Conservation (phyloP, 2,888 invertebrate genomes). For the Catocala fraxini region DNA sequence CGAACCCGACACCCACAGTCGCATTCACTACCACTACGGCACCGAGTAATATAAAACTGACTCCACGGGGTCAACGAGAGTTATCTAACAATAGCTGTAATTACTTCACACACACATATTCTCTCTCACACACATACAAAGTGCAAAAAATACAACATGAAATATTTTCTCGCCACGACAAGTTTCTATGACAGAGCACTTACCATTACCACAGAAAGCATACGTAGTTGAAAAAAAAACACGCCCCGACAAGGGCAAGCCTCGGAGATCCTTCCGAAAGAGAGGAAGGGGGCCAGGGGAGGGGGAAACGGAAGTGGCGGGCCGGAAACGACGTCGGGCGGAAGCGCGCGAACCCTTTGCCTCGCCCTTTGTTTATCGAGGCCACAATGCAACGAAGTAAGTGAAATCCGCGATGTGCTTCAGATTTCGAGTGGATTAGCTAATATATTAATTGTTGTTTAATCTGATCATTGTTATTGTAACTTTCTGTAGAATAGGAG, state of each 20-base stretch:
- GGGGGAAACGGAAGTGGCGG: conserved; percentile 59
- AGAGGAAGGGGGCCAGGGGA: conserved; percentile 49
- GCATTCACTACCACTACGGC: too few species aligned
- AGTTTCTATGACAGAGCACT: conserved; percentile 61
- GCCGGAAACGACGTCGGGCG: conserved; percentile 79
- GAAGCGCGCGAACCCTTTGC: conserved; percentile 80
- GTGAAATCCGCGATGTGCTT: conserved; percentile 27
- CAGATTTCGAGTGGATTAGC: conserved; percentile 21
- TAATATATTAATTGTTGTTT: conserved; percentile 9
- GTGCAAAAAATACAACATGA: conserved; percentile 3
- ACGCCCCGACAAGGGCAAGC: conserved; percentile 41
- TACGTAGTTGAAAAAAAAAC: conserved; percentile 59
- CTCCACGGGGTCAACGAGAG: too few species aligned
- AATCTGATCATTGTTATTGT: conserved; percentile 1
- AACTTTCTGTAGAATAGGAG: neutral
- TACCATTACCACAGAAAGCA: conserved; percentile 63
- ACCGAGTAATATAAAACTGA: too few species aligned
- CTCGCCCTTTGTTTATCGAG: conserved; percentile 77
- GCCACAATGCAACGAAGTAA: conserved; percentile 24
- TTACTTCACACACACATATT: conserved; percentile 4
- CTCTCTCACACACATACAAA: neutral
- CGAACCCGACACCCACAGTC: too few species aligned
- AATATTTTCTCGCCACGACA: conserved; percentile 28
- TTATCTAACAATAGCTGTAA: too few species aligned
- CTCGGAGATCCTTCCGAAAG: conserved; percentile 52